Evolutionary conservation across 2,113 vertebrate species (phyloP).

Genomic region (Oriolus oriolus): DNA sequence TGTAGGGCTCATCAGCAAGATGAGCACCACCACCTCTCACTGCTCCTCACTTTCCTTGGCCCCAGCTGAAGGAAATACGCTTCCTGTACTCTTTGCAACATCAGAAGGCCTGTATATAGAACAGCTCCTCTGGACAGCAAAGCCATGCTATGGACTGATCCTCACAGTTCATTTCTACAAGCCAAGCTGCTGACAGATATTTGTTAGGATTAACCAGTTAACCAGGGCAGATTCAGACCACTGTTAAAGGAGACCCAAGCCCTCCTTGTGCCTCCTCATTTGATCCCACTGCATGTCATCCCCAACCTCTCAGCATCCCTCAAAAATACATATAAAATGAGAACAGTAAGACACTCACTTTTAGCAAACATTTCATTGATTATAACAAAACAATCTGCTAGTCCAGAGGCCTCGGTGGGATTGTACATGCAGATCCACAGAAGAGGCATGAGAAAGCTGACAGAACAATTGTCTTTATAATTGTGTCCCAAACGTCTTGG

Average conservation of each 20-base stretch:
- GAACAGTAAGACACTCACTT: background rate
- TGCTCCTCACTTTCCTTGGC: background rate
- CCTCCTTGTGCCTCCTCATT: background rate
- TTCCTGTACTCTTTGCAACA: background rate
- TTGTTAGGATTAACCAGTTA: background rate
- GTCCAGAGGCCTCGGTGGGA: accelerated
- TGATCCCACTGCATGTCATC: background rate
- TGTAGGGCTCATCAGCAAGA: background rate
- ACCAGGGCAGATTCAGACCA: background rate
- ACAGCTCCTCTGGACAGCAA: background rate
- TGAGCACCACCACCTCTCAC: background rate
- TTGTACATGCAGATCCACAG: background rate
- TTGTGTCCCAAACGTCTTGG: background rate
- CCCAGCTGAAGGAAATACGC: background rate
- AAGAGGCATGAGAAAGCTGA: background rate
- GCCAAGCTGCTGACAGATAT: background rate
- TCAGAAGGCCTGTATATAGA: background rate
- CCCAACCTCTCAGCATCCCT: background rate
- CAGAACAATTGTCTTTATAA: background rate
- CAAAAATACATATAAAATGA: background rate
- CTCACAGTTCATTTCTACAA: background rate
- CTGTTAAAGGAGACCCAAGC: background rate
- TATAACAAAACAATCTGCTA: background rate
- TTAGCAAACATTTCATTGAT: background rate
- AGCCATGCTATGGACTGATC: background rate